Evolutionary conservation across 1,140 invertebrate species (phyloP), one percentile per base, ranked within the genome.

Genomic region (Hylyphantes graminicola): DNA sequence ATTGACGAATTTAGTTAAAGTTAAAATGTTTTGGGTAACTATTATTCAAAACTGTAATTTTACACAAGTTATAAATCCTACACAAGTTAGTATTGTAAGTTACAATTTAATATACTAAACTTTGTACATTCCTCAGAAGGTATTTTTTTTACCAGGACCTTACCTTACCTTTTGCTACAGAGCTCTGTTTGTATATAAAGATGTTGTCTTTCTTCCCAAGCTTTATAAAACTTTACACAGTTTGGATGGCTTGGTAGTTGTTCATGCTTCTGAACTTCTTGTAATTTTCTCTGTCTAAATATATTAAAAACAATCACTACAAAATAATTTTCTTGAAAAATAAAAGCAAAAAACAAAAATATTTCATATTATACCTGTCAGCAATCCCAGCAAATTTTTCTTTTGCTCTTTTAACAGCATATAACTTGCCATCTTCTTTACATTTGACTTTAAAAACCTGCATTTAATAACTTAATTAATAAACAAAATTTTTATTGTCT

Each of bases 141-240:
- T 35, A 35, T 13, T 59, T 13, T 59, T 12, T 59, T 21, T n/a
- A 6, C 12, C 3, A 4, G 12, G 51, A 7, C 51, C n/a, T 70
- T 9, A 53, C 13, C 15, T 80, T 87, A 90, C 89, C 89, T 91
- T 55, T 88, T 93, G 90, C 90, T 88, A 88, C 94, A 95, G 4
- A 94, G 89, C 89, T 95, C 94, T 86, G 93, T 92, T 88, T 95
- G 93, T 86, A 95, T 93, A 87, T 93, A 95, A 3, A 95, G 89
- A 63, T 92, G 90, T 87, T 92, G 91, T 35, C 92, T 90, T 88
- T 95, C 93, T 89, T 95, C 94, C 94, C 94, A 95, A 0, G 94
- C 94, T 77, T 91, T 90, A 81, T 92, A 91, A 86, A 94, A 93
- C 74, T 91, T 89, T 9, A 95, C 92, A 88, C 93, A 92, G 89